phyloP scores from a whole-genome alignment of 2,797 vertebrate species.

The Pangasius macronema region DNA sequence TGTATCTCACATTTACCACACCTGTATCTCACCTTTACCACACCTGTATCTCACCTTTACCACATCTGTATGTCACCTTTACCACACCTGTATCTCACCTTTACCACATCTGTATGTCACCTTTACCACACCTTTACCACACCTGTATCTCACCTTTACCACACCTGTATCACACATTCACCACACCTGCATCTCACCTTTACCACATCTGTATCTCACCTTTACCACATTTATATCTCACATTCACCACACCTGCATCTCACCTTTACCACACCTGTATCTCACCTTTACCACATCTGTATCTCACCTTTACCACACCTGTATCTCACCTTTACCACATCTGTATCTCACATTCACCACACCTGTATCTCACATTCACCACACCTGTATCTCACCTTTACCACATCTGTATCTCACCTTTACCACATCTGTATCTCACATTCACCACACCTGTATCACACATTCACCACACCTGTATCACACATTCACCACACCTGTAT shows the following conservation, averaged over 20 bases:
- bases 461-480: not conserved
- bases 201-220: not conserved
- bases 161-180: not conserved
- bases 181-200: not conserved
- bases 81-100: not conserved
- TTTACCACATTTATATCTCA: not conserved
- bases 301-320: not conserved
- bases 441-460: not conserved
- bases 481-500: too few species aligned
- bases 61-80: not conserved
- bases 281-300: not conserved
- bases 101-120: not conserved
- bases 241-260: not conserved
- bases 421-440: not conserved
- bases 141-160: not conserved
- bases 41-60: not conserved
- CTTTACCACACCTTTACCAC: too few species aligned
- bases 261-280: not conserved
- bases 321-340: not conserved
- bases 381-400: not conserved
- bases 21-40: not conserved
- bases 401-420: not conserved
- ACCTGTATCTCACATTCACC: not conserved
- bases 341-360: not conserved
- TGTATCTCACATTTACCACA: not conserved